These are phyloP conservation scores for Leucoraja erinaceus DNA, from an alignment of 2,113 vertebrate genomes.

Conservation along the genomic window DNA sequence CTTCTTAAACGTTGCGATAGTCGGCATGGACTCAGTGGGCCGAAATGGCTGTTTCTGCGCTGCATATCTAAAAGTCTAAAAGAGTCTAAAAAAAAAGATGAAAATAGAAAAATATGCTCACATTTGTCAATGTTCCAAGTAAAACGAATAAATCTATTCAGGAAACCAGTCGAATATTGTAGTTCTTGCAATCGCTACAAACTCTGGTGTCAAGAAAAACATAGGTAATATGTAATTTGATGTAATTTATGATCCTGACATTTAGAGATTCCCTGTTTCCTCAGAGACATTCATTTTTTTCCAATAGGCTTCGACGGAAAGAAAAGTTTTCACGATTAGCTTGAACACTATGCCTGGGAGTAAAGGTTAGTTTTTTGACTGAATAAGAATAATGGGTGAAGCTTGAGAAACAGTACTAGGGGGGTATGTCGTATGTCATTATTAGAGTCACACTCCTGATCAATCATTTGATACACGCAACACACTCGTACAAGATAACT, in stretches of 20 bases:
- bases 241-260: slow-evolving; percentile 36
- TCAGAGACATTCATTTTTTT: slow-evolving; percentile 13
- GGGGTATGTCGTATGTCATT: slow-evolving; percentile 31
- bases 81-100: no score
- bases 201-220: background rate
- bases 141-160: background rate
- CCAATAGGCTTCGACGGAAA: slow-evolving; percentile 24
- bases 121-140: background rate
- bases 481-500: background rate
- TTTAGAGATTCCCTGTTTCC: slow-evolving; percentile 16
- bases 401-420: slow-evolving; percentile 11
- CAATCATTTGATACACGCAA: slow-evolving; percentile 30
- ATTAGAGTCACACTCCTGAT: slow-evolving; percentile 34
- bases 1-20: no score
- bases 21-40: no score
- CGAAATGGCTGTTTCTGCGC: no score
- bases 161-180: background rate
- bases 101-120: background rate
- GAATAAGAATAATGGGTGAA: slow-evolving; percentile 31
- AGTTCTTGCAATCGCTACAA: background rate
- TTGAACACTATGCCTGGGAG: slow-evolving; percentile 7
- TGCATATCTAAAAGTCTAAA: no score
- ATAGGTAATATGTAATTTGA: slow-evolving; percentile 19
- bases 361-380: slow-evolving; percentile 34
- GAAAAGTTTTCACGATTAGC: slow-evolving; percentile 23